phyloP scores from a whole-genome alignment of 1,140 invertebrate genomes.

The Thaumetopoea pityocampa region DNA sequence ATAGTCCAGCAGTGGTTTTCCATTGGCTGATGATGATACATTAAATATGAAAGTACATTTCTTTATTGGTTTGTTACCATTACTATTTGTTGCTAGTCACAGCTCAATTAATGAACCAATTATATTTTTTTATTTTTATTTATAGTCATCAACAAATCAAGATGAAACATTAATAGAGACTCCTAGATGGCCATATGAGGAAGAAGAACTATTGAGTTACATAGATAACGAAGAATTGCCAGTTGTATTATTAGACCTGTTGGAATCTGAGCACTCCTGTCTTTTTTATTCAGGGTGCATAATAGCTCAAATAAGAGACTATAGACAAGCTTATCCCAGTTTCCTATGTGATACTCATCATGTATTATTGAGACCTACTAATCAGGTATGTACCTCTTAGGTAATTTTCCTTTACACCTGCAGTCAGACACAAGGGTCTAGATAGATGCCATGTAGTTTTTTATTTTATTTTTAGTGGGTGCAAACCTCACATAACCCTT shows the following conservation, averaged over 20 bases:
- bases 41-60: too few species aligned
- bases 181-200: slow-evolving; percentile 85
- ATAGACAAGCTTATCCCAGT: slow-evolving; percentile 85
- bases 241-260: slow-evolving; percentile 87
- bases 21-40: too few species aligned
- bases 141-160: slow-evolving; percentile 50
- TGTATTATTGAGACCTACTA: slow-evolving; percentile 91
- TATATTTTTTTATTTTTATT: background rate
- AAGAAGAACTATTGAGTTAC: slow-evolving; percentile 85
- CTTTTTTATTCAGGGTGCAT: slow-evolving; percentile 95
- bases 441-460: too few species aligned
- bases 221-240: slow-evolving; percentile 92
- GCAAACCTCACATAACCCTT: too few species aligned
- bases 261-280: slow-evolving; percentile 87
- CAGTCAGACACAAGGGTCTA: too few species aligned
- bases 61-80: too few species aligned
- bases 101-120: slow-evolving; percentile 2
- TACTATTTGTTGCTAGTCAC: too few species aligned
- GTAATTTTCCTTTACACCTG: too few species aligned
- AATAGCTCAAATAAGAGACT: slow-evolving; percentile 93
- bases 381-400: slow-evolving; percentile 79
- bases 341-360: slow-evolving; percentile 86
- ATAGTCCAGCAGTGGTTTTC: too few species aligned
- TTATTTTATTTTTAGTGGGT: too few species aligned
- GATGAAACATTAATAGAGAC: slow-evolving; percentile 84